Evolutionary conservation across 2,113 vertebrate species (phyloP).

Genomic region (Urocynchramus pylzowi): DNA sequence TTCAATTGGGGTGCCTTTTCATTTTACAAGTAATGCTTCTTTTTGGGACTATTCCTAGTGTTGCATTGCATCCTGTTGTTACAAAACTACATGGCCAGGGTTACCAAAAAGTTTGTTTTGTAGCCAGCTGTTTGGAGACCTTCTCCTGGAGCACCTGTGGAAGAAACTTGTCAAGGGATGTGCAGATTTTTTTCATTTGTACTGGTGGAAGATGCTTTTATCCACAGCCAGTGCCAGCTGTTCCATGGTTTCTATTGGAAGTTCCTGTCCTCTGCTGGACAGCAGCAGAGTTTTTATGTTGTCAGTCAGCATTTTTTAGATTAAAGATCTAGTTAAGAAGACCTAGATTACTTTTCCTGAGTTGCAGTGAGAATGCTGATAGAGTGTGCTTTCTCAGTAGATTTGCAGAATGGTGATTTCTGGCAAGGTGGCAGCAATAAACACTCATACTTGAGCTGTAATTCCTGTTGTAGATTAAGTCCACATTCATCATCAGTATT

Average conservation of each 20-base stretch:
- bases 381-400: background rate
- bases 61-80: background rate
- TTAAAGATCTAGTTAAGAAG: background rate
- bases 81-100: background rate
- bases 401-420: background rate
- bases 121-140: background rate
- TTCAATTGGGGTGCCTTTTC: background rate
- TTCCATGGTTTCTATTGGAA: background rate
- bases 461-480: background rate
- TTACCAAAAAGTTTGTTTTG: background rate
- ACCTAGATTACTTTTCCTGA: background rate
- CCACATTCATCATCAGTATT: background rate
- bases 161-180: background rate
- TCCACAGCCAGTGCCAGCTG: background rate
- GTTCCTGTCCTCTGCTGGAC: background rate
- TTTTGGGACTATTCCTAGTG: background rate
- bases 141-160: background rate
- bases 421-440: background rate
- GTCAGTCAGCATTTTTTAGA: background rate
- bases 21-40: background rate
- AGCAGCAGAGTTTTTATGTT: background rate
- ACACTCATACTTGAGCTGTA: background rate
- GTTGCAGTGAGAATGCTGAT: background rate
- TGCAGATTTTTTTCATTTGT: background rate
- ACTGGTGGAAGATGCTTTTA: background rate